Conservation (phyloP, 2,888 invertebrate genomes). For the Hypomecis atomaria region DNA sequence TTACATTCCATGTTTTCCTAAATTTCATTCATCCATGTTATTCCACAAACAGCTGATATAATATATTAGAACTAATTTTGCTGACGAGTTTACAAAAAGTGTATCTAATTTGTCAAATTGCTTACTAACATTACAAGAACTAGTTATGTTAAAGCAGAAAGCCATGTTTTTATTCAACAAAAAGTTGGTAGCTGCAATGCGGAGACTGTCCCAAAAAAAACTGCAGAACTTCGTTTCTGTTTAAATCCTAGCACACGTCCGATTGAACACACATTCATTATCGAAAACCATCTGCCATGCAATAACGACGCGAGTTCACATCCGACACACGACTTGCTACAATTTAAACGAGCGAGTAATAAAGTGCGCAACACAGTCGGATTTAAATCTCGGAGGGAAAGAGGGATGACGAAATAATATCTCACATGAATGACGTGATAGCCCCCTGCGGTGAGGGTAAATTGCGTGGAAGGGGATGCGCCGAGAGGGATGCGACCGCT, state of each 20-base stretch:
- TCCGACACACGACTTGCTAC: slow-evolving; percentile 39
- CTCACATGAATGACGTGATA: slow-evolving; percentile 62
- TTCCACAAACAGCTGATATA: no score
- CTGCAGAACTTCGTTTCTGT: neutral
- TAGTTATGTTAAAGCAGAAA: no score
- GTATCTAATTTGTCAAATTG: no score
- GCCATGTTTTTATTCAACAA: neutral
- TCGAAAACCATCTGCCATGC: slow-evolving; percentile 19
- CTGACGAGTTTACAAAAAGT: no score
- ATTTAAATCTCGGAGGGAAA: slow-evolving; percentile 62
- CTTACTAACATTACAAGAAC: no score
- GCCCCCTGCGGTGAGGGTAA: slow-evolving; percentile 61
- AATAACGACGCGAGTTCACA: slow-evolving; percentile 29
- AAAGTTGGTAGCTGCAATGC: slow-evolving; percentile 16
- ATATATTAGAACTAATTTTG: no score
- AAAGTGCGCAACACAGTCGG: slow-evolving; percentile 65
- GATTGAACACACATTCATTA: slow-evolving; percentile 12
- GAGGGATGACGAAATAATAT: slow-evolving; percentile 68
- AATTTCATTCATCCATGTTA: no score
- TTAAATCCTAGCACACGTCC: slow-evolving; percentile 3
- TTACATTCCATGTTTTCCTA: no score
- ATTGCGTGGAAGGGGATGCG: slow-evolving; percentile 60
- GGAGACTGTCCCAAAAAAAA: neutral
- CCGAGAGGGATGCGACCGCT: slow-evolving; percentile 47
- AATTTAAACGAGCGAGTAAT: slow-evolving; percentile 61